Base-by-base conservation (phyloP, 2,113 vertebrate genomes). In the Caloenas nicobarica region DNA sequence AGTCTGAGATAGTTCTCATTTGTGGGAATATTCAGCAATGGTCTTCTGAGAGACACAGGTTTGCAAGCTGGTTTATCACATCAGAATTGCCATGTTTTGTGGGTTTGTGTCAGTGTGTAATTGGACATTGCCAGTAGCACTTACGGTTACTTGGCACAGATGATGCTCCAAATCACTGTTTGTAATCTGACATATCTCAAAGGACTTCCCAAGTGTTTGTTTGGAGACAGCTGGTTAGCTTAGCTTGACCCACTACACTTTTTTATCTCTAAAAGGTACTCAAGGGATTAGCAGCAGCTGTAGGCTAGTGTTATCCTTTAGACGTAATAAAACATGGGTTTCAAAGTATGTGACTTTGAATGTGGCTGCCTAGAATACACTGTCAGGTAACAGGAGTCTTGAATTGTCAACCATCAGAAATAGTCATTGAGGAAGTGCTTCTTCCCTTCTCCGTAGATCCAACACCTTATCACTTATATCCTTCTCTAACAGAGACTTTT, bases 171-270 rank as follows among this genome's bases (percentile, higher is more conserved):
- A 77, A 92, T 88, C 80, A 70, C 64, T 74, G 13, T 31, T 74
- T 91, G 56, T 88, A 91, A 95, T 86, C 46, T 81, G 82, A 94
- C 25, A 64, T 29, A 48, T 88, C 88, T 95, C 86, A 68, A 71
- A 91, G 72, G 77, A 81, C 42, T 77, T 86, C 44, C 26, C 72
- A 58, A 88, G 16, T 80, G 54, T 34, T 76, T 74, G 16, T 81
- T 70, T 89, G 84, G 40, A 81, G 62, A 66, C 54, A 86, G 66
- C 62, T 91, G 62, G 40, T 64, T 70, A 57, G 34, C 40, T 88
- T 93, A 77, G 11, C 44, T 93, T 97, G 86, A 92, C 40, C n/a
- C 50, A 65, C n/a, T 86, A 74, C 80, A 54, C 48, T 44, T 48
- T 48, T 90, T 83, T 90, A 62, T 80, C 66, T 91, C 50, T 77